phyloP scores from a whole-genome alignment of 2,113 vertebrate genomes.

The Chamaetylas fuelleborni region DNA sequence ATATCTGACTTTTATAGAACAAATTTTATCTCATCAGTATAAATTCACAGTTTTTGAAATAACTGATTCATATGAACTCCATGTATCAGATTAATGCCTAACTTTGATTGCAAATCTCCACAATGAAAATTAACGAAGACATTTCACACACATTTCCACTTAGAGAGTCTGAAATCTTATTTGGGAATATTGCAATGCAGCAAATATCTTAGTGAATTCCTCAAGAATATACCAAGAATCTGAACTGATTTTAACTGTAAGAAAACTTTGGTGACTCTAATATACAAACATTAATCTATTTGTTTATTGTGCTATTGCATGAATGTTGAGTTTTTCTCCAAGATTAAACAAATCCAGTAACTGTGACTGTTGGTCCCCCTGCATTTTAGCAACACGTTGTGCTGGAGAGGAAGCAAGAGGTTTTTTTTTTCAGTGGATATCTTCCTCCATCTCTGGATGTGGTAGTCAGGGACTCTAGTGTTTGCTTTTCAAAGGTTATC shows the following conservation, averaged over 20 bases:
- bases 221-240: neutral
- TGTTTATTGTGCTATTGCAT: neutral
- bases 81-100: neutral
- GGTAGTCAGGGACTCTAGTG: neutral
- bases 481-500: neutral
- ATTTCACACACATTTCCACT: neutral
- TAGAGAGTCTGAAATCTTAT: neutral
- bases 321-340: neutral
- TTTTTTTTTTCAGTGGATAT: neutral
- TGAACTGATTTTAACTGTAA: neutral
- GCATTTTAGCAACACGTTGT: neutral
- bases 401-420: neutral
- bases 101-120: neutral
- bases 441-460: neutral
- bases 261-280: neutral
- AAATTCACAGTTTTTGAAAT: neutral
- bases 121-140: neutral
- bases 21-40: neutral
- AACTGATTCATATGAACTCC: neutral
- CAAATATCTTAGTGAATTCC: neutral
- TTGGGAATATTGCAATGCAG: neutral
- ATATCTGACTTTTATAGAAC: neutral
- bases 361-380: rapidly evolving
- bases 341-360: neutral
- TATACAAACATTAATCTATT: neutral